Evolutionary conservation across 2,797 vertebrate genomes (phyloP).

Genomic region (Dryobates pubescens): DNA sequence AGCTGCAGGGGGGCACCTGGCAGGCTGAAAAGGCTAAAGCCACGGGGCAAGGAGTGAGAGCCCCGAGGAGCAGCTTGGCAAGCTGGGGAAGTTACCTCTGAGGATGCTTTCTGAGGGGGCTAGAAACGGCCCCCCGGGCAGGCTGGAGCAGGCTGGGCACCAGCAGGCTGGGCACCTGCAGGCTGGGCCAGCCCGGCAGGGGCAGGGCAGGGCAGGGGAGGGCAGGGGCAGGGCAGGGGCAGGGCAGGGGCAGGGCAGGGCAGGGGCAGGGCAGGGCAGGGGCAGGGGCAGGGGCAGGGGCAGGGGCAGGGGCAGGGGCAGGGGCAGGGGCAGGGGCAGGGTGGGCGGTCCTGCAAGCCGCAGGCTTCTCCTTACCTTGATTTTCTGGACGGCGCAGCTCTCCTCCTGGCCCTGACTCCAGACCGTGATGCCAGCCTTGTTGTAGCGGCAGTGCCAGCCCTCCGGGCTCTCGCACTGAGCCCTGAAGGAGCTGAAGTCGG

Average conservation of each 20-base stretch:
- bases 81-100: background rate
- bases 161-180: too few species aligned
- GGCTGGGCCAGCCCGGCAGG: too few species aligned
- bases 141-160: background rate
- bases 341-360: background rate
- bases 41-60: too few species aligned
- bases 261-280: too few species aligned
- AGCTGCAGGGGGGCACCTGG: too few species aligned
- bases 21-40: too few species aligned
- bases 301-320: too few species aligned
- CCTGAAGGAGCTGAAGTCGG: constrained; percentile 87
- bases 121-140: background rate
- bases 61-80: background rate
- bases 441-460: constrained; percentile 86
- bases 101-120: background rate
- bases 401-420: constrained; percentile 83
- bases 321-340: background rate
- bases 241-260: background rate
- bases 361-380: constrained; percentile 77
- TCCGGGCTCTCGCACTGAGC: constrained; percentile 83
- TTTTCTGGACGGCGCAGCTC: constrained; percentile 80
- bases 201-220: too few species aligned
- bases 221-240: background rate
- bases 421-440: constrained; percentile 84
- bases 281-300: too few species aligned